phyloP scores from a whole-genome alignment of 2,113 vertebrate species.

The Centropristis striata region DNA sequence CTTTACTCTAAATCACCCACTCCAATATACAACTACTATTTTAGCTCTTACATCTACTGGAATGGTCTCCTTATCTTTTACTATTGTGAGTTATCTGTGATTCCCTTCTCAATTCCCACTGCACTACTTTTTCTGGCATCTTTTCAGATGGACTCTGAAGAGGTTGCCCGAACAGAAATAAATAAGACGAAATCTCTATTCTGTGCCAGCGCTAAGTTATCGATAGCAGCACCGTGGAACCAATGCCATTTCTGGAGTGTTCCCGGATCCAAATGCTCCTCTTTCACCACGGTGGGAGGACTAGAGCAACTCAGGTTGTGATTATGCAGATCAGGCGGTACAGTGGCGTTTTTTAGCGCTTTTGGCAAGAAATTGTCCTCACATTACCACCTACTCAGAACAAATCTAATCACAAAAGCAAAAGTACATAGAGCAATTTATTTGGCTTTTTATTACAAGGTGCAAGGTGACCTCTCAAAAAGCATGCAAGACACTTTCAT shows the following conservation, averaged over 20 bases:
- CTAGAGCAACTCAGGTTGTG: neutral
- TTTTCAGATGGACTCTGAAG: conserved; percentile 17
- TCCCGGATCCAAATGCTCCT: neutral
- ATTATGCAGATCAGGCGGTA: conserved; percentile 35
- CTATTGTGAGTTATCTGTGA: conserved; percentile 29
- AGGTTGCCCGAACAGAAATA: conserved; percentile 25
- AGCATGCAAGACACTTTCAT: neutral
- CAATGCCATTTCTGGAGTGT: neutral
- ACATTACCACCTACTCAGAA: neutral
- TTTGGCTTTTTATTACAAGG: neutral
- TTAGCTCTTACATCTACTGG: neutral
- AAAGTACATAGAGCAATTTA: neutral
- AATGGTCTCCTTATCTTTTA: conserved; percentile 21
- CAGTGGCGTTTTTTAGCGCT: conserved; percentile 10
- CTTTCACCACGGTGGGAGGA: neutral
- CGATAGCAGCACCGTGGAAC: neutral
- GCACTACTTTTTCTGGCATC: conserved; percentile 2
- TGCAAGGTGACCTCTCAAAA: neutral
- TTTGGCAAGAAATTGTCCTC: conserved; percentile 6
- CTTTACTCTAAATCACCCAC: conserved; percentile 26
- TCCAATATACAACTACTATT: conserved; percentile 21
- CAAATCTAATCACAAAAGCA: neutral
- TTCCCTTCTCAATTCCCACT: conserved; percentile 12
- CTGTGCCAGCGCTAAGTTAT: neutral
- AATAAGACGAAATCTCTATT: conserved; percentile 12